phyloP scores from a whole-genome alignment of 2,113 vertebrate species.

The Engraulis encrasicolus region DNA sequence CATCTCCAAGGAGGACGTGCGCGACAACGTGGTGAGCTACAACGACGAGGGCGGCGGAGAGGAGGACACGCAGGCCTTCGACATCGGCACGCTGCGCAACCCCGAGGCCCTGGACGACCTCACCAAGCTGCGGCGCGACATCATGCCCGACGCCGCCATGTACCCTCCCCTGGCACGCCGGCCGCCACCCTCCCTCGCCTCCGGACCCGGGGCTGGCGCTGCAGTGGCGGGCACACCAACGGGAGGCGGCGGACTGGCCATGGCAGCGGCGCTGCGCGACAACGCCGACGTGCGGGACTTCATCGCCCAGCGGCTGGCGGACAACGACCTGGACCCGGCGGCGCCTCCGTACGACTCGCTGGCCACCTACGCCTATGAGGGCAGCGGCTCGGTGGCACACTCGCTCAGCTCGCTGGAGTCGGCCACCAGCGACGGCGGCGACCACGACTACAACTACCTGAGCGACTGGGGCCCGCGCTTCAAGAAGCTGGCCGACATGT shows the following conservation, averaged over 20 bases:
- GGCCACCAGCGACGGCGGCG: conserved; percentile 83
- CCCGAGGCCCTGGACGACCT: conserved; percentile 90
- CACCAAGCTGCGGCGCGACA: conserved; percentile 87
- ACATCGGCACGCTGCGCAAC: conserved; percentile 92
- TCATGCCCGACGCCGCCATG: conserved; percentile 88
- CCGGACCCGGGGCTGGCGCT: background rate
- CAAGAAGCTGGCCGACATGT: conserved; percentile 97
- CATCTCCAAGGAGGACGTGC: conserved; percentile 97
- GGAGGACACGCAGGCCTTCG: conserved; percentile 97
- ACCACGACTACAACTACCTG: conserved; percentile 96
- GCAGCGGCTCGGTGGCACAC: conserved; percentile 88
- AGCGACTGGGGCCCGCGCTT: conserved; percentile 96
- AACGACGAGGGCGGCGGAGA: conserved; percentile 95
- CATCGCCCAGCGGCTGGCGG: conserved; percentile 93
- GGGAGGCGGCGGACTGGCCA: background rate
- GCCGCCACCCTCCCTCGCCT: background rate
- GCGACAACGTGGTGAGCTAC: conserved; percentile 96
- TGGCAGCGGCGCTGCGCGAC: conserved; percentile 55
- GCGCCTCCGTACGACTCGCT: conserved; percentile 95
- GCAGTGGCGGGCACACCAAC: too few relatives aligned
- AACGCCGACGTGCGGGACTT: conserved; percentile 94
- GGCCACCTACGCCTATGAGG: conserved; percentile 96
- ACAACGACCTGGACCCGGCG: conserved; percentile 89
- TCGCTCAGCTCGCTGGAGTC: conserved; percentile 95
- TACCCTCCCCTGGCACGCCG: conserved; percentile 78